These are phyloP conservation scores for Neuroscelio doddi DNA, from an alignment of 2,888 invertebrate species.

Conservation along the genomic window DNA sequence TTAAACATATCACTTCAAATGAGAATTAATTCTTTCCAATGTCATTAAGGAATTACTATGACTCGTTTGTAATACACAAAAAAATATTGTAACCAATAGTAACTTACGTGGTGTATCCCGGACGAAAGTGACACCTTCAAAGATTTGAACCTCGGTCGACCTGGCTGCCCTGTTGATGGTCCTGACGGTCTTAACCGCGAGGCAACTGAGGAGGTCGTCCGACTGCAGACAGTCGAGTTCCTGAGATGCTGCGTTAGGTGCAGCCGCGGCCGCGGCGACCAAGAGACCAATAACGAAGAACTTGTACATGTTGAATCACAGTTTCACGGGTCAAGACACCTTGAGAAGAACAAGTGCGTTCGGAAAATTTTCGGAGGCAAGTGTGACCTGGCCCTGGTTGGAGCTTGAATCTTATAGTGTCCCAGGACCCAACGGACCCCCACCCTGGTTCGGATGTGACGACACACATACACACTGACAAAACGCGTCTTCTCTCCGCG, in stretches of 20 bases:
- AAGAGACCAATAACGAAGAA: constrained; percentile 65
- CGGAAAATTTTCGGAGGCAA: constrained; percentile 69
- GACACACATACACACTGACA: constrained; percentile 41
- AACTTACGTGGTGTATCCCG: constrained; percentile 65
- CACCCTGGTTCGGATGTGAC: constrained; percentile 50
- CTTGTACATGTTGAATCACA: constrained; percentile 69
- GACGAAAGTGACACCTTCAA: constrained; percentile 76
- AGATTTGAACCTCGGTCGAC: constrained; percentile 74
- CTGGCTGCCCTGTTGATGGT: constrained; percentile 75
- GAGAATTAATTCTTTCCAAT: background rate
- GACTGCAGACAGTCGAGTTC: constrained; percentile 66
- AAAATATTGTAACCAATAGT: background rate
- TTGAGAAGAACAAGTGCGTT: constrained; percentile 40
- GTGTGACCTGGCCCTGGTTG: constrained; percentile 66
- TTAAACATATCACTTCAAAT: no score
- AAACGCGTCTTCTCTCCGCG: constrained; percentile 37
- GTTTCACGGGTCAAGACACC: constrained; percentile 8
- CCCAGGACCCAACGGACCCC: constrained; percentile 59
- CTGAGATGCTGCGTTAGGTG: constrained; percentile 58
- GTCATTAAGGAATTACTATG: no score
- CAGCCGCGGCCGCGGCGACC: constrained; percentile 62
- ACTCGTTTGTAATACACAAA: background rate
- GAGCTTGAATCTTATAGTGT: constrained; percentile 69
- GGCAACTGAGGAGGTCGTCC: constrained; percentile 75
- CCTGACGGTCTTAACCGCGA: constrained; percentile 76